These are phyloP conservation scores for Bradynema listronoti DNA, from an alignment of 1,140 invertebrate species.

Conservation along the genomic window DNA sequence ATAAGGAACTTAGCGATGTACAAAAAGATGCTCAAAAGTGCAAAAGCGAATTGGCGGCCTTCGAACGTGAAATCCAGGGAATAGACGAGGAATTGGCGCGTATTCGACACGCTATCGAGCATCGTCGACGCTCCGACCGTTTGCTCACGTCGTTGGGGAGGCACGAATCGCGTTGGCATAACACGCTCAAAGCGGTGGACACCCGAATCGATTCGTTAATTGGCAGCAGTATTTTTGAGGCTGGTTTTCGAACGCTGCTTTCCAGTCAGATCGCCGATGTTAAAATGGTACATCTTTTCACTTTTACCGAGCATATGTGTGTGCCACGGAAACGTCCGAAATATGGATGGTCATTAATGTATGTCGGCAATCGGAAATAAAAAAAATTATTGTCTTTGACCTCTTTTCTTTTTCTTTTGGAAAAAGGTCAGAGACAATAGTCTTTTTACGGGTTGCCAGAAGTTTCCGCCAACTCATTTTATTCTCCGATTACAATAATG, in stretches of 20 bases:
- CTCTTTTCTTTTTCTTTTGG: neutral
- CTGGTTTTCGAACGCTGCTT: conserved; percentile 18
- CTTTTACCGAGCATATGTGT: neutral
- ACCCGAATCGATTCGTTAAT: conserved; percentile 20
- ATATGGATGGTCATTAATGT: neutral
- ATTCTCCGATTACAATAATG: too few species aligned
- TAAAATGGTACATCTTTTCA: conserved; percentile 15
- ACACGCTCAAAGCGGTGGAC: conserved; percentile 23
- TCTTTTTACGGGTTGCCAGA: neutral
- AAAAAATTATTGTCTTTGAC: neutral
- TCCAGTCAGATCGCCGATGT: conserved; percentile 1
- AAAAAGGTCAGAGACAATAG: neutral
- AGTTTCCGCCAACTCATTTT: neutral
- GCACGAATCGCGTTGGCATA: conserved; percentile 22
- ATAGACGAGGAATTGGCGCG: conserved; percentile 17
- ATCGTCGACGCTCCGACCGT: conserved; percentile 11
- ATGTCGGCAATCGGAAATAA: neutral
- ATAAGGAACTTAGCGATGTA: conserved; percentile 8
- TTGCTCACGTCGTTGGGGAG: conserved; percentile 1
- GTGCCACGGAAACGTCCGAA: too few species aligned
- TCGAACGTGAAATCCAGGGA: conserved; percentile 24
- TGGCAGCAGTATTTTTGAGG: conserved; percentile 26
- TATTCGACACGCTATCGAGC: conserved; percentile 19
- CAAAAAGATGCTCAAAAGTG: neutral
- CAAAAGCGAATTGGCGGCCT: neutral